Conservation (phyloP, 2,113 vertebrate genomes). For the Austrofundulus limnaeus region DNA sequence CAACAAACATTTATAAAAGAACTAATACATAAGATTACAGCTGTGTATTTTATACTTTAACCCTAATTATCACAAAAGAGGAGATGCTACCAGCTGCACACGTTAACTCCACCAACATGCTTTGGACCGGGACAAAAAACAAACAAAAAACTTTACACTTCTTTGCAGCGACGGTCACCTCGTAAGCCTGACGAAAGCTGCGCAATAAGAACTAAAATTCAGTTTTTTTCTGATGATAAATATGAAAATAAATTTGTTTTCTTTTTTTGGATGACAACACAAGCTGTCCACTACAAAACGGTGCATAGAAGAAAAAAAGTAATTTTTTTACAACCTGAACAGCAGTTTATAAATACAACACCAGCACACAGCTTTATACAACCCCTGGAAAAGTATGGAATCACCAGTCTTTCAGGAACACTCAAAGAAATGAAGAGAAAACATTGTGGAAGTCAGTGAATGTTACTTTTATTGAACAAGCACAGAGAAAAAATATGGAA, state of each 20-base stretch:
- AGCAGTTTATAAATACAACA: slow-evolving; percentile 50
- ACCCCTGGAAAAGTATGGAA: too few relatives aligned
- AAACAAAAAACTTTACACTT: too few relatives aligned
- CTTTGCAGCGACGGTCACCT: slow-evolving; percentile 47
- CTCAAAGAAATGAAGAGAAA: too few relatives aligned
- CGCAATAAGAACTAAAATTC: slow-evolving; percentile 18
- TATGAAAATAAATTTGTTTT: slow-evolving; percentile 41
- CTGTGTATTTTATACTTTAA: slow-evolving; percentile 24
- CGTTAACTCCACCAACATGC: slow-evolving; percentile 69
- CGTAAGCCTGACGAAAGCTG: slow-evolving; percentile 48
- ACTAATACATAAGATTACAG: slow-evolving; percentile 34
- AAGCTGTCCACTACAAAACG: slow-evolving; percentile 23
- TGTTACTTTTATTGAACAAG: too few relatives aligned
- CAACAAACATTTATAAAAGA: slow-evolving; percentile 63
- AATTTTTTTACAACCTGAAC: slow-evolving; percentile 33
- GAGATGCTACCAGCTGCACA: slow-evolving; percentile 66
- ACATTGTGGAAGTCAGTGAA: too few relatives aligned
- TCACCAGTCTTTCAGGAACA: too few relatives aligned
- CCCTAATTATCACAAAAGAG: slow-evolving; percentile 43
- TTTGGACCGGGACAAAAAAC: slow-evolving; percentile 45
- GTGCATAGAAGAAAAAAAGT: slow-evolving; percentile 59
- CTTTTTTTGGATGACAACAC: slow-evolving; percentile 23
- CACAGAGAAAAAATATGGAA: too few relatives aligned
- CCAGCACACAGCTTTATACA: slow-evolving; percentile 53
- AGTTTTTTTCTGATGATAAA: not conserved